Conservation (phyloP, 2,888 invertebrate species). For the Nephrotoma flavescens region DNA sequence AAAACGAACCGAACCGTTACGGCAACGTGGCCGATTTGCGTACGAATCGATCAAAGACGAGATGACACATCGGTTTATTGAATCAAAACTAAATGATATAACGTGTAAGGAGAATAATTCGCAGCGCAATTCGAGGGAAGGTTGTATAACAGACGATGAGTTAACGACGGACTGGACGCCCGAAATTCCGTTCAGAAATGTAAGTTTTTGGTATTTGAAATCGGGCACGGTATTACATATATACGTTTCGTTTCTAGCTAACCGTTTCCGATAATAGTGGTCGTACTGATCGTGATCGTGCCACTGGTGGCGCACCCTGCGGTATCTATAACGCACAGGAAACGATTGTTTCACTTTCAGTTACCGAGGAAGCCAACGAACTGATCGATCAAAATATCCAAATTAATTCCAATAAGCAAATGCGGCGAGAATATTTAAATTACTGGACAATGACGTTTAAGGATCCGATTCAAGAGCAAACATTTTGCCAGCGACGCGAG, state of each 20-base stretch:
- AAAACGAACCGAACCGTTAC: constrained; percentile 61
- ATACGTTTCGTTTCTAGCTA: not conserved
- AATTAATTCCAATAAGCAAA: constrained; percentile 77
- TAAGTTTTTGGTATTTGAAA: constrained; percentile 27
- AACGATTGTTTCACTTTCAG: constrained; percentile 25
- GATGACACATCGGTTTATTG: not conserved
- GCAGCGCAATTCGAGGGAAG: constrained; percentile 21
- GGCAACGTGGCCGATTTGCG: constrained; percentile 22
- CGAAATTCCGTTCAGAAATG: constrained; percentile 84
- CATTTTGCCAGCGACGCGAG: constrained; percentile 76
- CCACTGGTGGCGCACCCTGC: not conserved
- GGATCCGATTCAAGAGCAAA: constrained; percentile 61
- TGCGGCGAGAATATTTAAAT: constrained; percentile 75
- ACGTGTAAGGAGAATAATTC: constrained; percentile 14
- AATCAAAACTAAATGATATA: not conserved
- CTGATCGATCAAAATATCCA: constrained; percentile 75
- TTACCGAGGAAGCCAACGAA: constrained; percentile 46
- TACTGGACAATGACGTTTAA: constrained; percentile 79
- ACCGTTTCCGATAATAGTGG: not conserved
- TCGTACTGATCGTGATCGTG: not conserved
- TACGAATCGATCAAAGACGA: not conserved
- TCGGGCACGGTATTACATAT: not conserved
- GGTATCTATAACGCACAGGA: constrained; percentile 18
- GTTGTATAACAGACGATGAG: constrained; percentile 54
- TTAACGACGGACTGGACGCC: constrained; percentile 75